phyloP scores from a whole-genome alignment of 2,888 invertebrate genomes.

The Callinectes sapidus region DNA sequence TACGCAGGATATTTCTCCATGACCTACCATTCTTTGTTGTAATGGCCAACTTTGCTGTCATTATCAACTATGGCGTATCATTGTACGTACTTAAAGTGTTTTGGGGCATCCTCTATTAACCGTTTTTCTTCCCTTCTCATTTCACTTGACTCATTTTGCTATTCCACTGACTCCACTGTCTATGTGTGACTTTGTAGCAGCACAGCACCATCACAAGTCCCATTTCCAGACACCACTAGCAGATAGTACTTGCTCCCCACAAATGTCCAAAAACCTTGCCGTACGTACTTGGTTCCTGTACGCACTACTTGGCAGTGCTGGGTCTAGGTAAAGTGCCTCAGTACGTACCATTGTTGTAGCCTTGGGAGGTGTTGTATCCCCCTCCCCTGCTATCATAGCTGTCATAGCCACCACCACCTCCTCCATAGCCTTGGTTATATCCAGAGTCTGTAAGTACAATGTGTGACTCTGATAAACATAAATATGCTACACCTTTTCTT shows the following conservation, averaged over 20 bases:
- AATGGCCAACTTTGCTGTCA: constrained; percentile 4
- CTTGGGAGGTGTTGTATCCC: constrained; percentile 62
- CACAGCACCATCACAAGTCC: constrained; percentile 60
- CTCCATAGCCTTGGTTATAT: constrained; percentile 52
- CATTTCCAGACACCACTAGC: constrained; percentile 41
- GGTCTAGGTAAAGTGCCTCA: constrained; percentile 49
- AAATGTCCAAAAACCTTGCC: constrained; percentile 44
- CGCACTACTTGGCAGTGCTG: constrained; percentile 46
- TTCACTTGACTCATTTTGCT: constrained; percentile 34
- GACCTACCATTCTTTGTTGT: constrained; percentile 14
- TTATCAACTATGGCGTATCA: not conserved
- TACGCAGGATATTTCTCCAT: not conserved
- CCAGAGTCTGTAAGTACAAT: constrained; percentile 51
- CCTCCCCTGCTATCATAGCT: constrained; percentile 52
- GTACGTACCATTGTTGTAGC: constrained; percentile 68
- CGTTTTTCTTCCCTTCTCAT: constrained; percentile 36
- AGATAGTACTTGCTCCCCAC: constrained; percentile 58
- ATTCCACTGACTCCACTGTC: constrained; percentile 66
- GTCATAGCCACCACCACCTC: constrained; percentile 48
- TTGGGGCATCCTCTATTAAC: not conserved
- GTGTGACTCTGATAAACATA: not conserved
- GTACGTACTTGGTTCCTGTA: constrained; percentile 51
- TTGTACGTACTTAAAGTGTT: not conserved
- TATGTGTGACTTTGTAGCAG: constrained; percentile 41
- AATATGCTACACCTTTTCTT: not conserved